phyloP scores from a whole-genome alignment of 2,888 invertebrate genomes.

The Pegoplata infirma region DNA sequence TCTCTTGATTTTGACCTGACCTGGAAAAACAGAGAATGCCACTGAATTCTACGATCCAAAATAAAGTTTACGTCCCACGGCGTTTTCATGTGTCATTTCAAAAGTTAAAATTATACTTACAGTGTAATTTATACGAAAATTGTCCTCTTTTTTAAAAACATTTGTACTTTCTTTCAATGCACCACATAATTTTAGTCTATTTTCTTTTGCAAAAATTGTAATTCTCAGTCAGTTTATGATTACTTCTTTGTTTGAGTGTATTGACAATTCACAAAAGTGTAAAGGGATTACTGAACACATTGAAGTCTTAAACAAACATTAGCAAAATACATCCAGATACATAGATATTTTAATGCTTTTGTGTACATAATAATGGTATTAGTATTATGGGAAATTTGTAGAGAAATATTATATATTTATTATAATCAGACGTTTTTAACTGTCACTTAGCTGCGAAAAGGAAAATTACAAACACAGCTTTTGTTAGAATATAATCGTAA shows the following conservation, averaged over 20 bases:
- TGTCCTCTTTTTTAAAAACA: no score
- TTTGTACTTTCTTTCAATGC: no score
- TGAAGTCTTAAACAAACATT: not conserved
- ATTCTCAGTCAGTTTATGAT: no score
- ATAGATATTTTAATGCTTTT: not conserved
- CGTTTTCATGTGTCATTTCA: no score
- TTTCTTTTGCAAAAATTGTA: not conserved
- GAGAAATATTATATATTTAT: not conserved
- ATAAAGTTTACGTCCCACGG: no score
- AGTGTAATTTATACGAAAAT: no score
- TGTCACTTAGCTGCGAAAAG: slow-evolving; percentile 21
- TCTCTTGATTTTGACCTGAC: no score
- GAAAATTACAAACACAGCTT: not conserved
- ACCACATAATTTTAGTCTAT: no score
- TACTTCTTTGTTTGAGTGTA: not conserved
- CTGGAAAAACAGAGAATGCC: no score
- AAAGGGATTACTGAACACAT: slow-evolving; percentile 6
- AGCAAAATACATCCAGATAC: not conserved
- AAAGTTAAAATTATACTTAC: no score
- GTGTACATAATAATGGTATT: not conserved
- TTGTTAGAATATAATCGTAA: not conserved
- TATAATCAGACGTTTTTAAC: slow-evolving; percentile 25
- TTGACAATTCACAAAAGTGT: slow-evolving; percentile 5
- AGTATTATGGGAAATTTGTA: not conserved
- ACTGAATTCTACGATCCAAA: no score